These are phyloP conservation scores for Scaptomyza flava DNA, from an alignment of 2,888 invertebrate genomes.

Conservation along the genomic window DNA sequence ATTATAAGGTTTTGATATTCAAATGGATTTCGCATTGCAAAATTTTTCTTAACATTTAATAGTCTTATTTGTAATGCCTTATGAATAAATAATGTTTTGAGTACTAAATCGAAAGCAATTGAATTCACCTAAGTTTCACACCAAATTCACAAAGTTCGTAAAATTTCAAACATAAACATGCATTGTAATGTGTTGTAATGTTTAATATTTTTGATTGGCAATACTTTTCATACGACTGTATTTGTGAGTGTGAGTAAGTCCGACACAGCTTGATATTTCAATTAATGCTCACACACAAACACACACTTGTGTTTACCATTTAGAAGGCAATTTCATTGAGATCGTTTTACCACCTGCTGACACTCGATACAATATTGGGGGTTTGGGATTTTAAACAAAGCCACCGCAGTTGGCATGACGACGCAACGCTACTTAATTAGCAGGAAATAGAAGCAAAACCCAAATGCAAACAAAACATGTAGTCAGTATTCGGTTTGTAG, in stretches of 20 bases:
- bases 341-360: constrained; percentile 39
- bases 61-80: too few species aligned
- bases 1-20: too few species aligned
- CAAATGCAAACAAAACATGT: constrained; percentile 18
- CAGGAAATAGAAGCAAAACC: constrained; percentile 27
- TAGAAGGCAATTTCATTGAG: constrained; percentile 46
- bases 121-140: too few species aligned
- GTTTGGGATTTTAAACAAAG: background rate
- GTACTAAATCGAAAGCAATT: too few species aligned
- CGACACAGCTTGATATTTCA: constrained; percentile 22
- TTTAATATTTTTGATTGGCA: constrained; percentile 31
- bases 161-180: background rate
- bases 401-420: constrained; percentile 46
- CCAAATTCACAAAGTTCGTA: background rate
- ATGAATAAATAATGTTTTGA: too few species aligned
- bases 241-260: constrained; percentile 1
- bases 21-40: too few species aligned
- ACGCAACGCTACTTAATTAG: constrained; percentile 60
- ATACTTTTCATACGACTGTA: constrained; percentile 3
- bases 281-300: background rate
- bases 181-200: constrained; percentile 4
- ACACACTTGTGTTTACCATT: constrained; percentile 3
- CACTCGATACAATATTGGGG: background rate
- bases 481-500: background rate
- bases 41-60: too few species aligned